Evolutionary conservation across 2,113 vertebrate species (phyloP).

Genomic region (Seriola aureovittata): DNA sequence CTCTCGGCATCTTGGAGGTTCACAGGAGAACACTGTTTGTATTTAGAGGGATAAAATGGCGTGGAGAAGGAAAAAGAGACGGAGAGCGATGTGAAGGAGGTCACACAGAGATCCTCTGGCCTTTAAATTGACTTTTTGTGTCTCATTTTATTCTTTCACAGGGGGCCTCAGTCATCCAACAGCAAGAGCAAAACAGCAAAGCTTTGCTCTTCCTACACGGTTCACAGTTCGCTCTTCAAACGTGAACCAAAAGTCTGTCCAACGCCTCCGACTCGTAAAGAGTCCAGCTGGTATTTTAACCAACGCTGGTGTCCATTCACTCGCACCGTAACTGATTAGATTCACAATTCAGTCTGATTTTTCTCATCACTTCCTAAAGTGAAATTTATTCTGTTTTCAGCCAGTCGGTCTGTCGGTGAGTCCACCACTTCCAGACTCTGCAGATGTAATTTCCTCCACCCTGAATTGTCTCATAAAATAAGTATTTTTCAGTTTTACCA

Average conservation of each 20-base stretch:
- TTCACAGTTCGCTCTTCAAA: slow-evolving; percentile 39
- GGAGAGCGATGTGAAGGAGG: background rate
- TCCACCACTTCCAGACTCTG: background rate
- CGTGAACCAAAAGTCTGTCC: slow-evolving; percentile 24
- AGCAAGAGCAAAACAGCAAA: background rate
- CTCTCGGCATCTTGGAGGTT: background rate
- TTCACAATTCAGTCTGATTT: background rate
- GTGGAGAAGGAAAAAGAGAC: background rate
- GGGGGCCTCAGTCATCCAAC: background rate
- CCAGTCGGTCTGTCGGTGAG: too few relatives aligned
- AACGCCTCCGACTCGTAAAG: slow-evolving; percentile 17
- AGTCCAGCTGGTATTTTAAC: slow-evolving; percentile 16
- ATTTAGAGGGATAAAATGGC: slow-evolving; percentile 8
- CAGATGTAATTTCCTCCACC: background rate
- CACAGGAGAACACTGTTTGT: slow-evolving; percentile 8
- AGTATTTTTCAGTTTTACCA: too few relatives aligned
- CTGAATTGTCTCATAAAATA: background rate
- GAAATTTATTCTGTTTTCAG: background rate
- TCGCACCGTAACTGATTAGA: background rate
- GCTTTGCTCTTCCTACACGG: slow-evolving; percentile 33
- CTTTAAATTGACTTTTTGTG: slow-evolving; percentile 40
- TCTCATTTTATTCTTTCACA: slow-evolving; percentile 16
- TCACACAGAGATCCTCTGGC: slow-evolving; percentile 9
- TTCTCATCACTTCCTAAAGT: background rate
- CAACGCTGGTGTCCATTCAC: background rate